Base-by-base conservation (phyloP, 64 coral and sea anemone species). In the Actinia tenebrosa region DNA sequence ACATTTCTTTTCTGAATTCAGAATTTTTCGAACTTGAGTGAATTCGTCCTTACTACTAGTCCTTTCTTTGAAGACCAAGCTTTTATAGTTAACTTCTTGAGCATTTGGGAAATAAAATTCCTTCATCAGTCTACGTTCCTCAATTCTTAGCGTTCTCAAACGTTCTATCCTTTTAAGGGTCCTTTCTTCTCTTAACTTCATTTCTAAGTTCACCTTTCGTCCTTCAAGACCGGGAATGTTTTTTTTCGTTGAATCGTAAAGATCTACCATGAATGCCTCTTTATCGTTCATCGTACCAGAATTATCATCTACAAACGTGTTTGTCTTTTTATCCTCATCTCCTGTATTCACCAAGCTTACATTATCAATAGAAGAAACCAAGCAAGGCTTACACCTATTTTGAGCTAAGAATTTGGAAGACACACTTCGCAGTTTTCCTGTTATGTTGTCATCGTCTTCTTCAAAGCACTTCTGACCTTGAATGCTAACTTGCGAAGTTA, bases 381-480 rank as follows among this genome's bases (percentile, higher is more conserved):
- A 66, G 63, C 20, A 66, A 66, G 63, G 20, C n/a, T 23, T 66
- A 23, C 19, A 18, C 5, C 19, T 8, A 0, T n/a, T 66, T 64
- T 5, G 5, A 66, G 22, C n/a, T 20, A 14, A 66, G n/a, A 20
- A 66, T n/a, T 66, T 66, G 19, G 19, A 7, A n/a, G 63, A 66
- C 6, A n/a, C 63, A 10, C 63, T 3, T 23, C 10, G 71, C 16
- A 37, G 42, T 46, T 46, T 26, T 79, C 63, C 22, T 44, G 77
- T 37, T 6, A 79, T 18, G 27, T 42, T 79, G 42, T 45, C 9
- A 45, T 79, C 30, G 45, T 15, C 27, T 79, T 79, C 45, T 16
- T 44, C 77, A 46, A 79, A 79, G 4, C 77, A 79, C 19, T 79
- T 79, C 45, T 47, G 77, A n/a, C 77, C 77, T 79, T 79, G 77